Conservation (phyloP, 2,797 vertebrate genomes). For the Myripristis murdjan region DNA sequence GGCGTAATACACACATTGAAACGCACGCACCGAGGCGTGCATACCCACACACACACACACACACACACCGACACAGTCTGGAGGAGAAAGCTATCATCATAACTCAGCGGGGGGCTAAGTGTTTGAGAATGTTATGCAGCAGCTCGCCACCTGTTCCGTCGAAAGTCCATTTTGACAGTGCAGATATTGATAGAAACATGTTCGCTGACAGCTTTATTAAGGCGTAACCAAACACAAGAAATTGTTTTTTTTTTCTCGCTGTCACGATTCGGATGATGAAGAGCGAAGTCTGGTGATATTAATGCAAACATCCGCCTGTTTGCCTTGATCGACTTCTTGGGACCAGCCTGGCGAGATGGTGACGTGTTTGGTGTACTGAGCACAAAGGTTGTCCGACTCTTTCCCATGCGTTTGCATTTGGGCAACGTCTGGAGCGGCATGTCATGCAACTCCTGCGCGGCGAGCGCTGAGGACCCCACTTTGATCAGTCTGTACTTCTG, state of each 20-base stretch:
- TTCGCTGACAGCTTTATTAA: slow-evolving; percentile 36
- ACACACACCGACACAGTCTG: slow-evolving; percentile 23
- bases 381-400: slow-evolving; percentile 31
- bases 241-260: slow-evolving; percentile 41
- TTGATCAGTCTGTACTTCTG: slow-evolving; percentile 51
- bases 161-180: slow-evolving; percentile 41
- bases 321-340: slow-evolving; percentile 31
- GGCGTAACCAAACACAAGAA: slow-evolving; percentile 28
- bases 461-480: slow-evolving; percentile 26
- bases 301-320: slow-evolving; percentile 62
- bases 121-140: slow-evolving; percentile 24
- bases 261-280: slow-evolving; percentile 45
- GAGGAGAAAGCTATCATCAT: slow-evolving; percentile 13
- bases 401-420: slow-evolving; percentile 37
- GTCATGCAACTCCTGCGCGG: slow-evolving; percentile 35
- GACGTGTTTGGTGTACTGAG: slow-evolving; percentile 26
- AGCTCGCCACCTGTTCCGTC: slow-evolving; percentile 43
- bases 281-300: slow-evolving; percentile 39
- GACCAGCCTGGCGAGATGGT: background rate
- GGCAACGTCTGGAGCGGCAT: slow-evolving; percentile 14
- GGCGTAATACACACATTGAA: background rate
- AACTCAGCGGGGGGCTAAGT: slow-evolving; percentile 37
- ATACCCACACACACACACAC: slow-evolving; percentile 22
- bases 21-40: slow-evolving; percentile 3
- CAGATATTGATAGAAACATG: slow-evolving; percentile 45